Evolutionary conservation across 30 jellyfish, hydroid and myxozoan genomes (phyloP).

Genomic region (Pelagia noctiluca): DNA sequence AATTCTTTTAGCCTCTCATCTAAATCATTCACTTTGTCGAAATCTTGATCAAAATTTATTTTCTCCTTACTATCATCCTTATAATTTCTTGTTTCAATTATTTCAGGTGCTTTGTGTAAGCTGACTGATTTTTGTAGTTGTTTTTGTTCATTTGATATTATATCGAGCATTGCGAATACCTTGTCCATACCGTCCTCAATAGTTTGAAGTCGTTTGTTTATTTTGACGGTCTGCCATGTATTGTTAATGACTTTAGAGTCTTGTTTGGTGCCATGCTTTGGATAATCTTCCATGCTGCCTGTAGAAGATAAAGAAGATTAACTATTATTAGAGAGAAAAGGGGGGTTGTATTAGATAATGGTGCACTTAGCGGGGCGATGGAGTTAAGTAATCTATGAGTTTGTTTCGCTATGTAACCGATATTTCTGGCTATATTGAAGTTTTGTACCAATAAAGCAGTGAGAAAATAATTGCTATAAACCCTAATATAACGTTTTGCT

Average conservation of each 20-base stretch:
- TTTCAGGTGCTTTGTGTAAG: not conserved
- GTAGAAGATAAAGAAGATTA: not conserved
- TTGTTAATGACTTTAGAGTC: slow-evolving; percentile 11
- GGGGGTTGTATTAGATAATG: no score
- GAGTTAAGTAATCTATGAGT: not conserved
- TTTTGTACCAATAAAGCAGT: no score
- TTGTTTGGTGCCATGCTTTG: not conserved
- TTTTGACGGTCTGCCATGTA: slow-evolving; percentile 68
- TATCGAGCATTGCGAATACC: slow-evolving; percentile 72
- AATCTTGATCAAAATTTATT: not conserved
- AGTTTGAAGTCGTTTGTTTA: slow-evolving; percentile 68
- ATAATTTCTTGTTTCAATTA: not conserved
- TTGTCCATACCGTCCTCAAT: slow-evolving; percentile 83
- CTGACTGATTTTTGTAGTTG: not conserved
- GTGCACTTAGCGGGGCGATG: no score
- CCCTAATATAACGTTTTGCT: no score
- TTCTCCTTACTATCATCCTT: not conserved
- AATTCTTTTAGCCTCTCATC: not conserved
- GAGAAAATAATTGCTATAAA: no score
- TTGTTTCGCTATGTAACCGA: not conserved
- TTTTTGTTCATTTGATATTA: slow-evolving; percentile 52
- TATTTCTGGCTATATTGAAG: no score
- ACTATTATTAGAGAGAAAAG: no score
- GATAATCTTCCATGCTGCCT: not conserved
- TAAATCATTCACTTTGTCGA: not conserved